These are phyloP conservation scores for Muscina levida DNA, from an alignment of 2,888 invertebrate species.

Conservation along the genomic window DNA sequence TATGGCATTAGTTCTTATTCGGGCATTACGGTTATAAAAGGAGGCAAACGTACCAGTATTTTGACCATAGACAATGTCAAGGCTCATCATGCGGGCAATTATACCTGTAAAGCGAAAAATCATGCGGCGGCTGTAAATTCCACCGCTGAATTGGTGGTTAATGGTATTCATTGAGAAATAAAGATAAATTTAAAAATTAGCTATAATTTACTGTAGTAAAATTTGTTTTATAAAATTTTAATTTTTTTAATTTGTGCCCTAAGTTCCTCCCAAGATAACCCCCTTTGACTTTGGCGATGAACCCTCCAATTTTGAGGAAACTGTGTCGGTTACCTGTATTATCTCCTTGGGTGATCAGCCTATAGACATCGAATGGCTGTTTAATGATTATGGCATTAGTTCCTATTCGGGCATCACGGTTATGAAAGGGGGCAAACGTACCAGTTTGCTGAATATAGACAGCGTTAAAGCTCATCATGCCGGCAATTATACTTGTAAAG, in stretches of 20 bases:
- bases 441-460: slow-evolving; percentile 84
- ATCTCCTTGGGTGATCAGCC: slow-evolving; percentile 89
- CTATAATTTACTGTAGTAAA: not conserved
- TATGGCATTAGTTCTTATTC: slow-evolving; percentile 80
- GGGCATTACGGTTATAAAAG: slow-evolving; percentile 78
- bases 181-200: slow-evolving; percentile 10
- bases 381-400: slow-evolving; percentile 80
- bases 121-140: slow-evolving; percentile 85
- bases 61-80: slow-evolving; percentile 84
- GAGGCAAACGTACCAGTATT: slow-evolving; percentile 83
- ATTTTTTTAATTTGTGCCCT: slow-evolving; percentile 14
- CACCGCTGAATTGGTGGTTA: slow-evolving; percentile 85
- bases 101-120: slow-evolving; percentile 83
- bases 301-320: slow-evolving; percentile 82
- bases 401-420: slow-evolving; percentile 79
- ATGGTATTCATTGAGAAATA: slow-evolving; percentile 80
- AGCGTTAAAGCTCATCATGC: slow-evolving; percentile 84
- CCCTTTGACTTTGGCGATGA: slow-evolving; percentile 84
- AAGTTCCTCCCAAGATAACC: slow-evolving; percentile 89
- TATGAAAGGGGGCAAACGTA: slow-evolving; percentile 81
- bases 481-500: slow-evolving; percentile 85
- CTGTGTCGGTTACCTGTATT: slow-evolving; percentile 85
- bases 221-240: not conserved
- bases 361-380: slow-evolving; percentile 86
- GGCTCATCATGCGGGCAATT: slow-evolving; percentile 87